phyloP scores from a whole-genome alignment of 2,797 vertebrate species.

The Enteromius argenteus region DNA sequence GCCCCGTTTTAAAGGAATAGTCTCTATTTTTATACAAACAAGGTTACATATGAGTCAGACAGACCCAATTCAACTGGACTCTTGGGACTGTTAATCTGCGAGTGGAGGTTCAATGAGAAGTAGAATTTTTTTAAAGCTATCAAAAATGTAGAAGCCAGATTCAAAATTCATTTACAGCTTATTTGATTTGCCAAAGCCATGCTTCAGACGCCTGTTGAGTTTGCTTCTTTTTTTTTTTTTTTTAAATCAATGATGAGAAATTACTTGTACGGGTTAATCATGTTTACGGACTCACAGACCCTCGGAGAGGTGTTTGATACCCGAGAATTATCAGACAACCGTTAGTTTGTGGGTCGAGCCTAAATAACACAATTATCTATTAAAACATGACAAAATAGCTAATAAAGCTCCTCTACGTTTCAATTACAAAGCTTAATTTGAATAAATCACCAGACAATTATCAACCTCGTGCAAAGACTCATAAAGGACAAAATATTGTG shows the following conservation, averaged over 20 bases:
- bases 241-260: slow-evolving; percentile 54
- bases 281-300: slow-evolving; percentile 46
- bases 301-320: slow-evolving; percentile 26
- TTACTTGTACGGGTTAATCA: slow-evolving; percentile 31
- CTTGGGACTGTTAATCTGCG: slow-evolving; percentile 67
- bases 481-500: slow-evolving; percentile 25
- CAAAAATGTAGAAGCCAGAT: slow-evolving; percentile 46
- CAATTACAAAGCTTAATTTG: slow-evolving; percentile 2
- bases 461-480: slow-evolving; percentile 45
- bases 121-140: slow-evolving; percentile 40
- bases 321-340: neutral
- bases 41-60: slow-evolving; percentile 66
- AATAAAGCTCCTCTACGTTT: slow-evolving; percentile 16
- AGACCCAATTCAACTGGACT: slow-evolving; percentile 63
- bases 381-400: slow-evolving; percentile 35
- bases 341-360: neutral
- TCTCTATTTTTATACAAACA: slow-evolving; percentile 83
- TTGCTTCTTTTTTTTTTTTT: slow-evolving; percentile 31
- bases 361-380: slow-evolving; percentile 29
- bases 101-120: slow-evolving; percentile 55
- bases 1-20: slow-evolving; percentile 79
- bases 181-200: slow-evolving; percentile 58
- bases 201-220: slow-evolving; percentile 18
- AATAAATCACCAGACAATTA: slow-evolving; percentile 29
- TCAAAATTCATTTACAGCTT: slow-evolving; percentile 45